Evolutionary conservation across 2,888 invertebrate genomes (phyloP).

Genomic region (Troides aeacus): DNA sequence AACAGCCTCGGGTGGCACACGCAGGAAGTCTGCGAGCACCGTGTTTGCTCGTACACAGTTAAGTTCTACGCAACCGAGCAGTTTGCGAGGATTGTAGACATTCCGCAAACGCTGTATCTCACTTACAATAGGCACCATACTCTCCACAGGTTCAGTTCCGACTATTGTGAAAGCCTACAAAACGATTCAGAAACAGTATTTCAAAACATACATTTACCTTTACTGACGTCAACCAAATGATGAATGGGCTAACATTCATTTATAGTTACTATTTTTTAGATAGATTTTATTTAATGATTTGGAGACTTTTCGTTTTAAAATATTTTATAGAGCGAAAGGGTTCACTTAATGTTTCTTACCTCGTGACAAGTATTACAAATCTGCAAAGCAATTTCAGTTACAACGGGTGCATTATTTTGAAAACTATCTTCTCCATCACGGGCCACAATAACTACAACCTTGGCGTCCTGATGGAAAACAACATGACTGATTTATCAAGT

Average conservation of each 20-base stretch:
- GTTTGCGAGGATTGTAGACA: constrained; percentile 56
- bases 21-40: constrained; percentile 83
- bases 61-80: constrained; percentile 85
- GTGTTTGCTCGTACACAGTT: constrained; percentile 86
- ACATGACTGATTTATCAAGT: background rate
- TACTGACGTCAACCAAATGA: too few species aligned
- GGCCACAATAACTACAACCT: constrained; percentile 65
- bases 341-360: constrained; percentile 38
- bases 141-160: constrained; percentile 81
- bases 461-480: constrained; percentile 51
- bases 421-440: constrained; percentile 58
- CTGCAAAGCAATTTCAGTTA: constrained; percentile 67
- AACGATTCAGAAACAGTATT: background rate
- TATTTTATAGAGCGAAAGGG: background rate
- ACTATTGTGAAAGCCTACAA: constrained; percentile 64
- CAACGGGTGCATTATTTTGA: constrained; percentile 60
- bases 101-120: constrained; percentile 82
- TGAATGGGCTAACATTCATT: too few species aligned
- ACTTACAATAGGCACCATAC: constrained; percentile 84
- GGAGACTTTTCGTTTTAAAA: too few species aligned
- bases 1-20: constrained; percentile 80
- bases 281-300: too few species aligned
- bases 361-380: constrained; percentile 65
- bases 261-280: too few species aligned
- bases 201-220: too few species aligned